phyloP scores from a whole-genome alignment of 2,888 invertebrate species.

The Biston stratarius region DNA sequence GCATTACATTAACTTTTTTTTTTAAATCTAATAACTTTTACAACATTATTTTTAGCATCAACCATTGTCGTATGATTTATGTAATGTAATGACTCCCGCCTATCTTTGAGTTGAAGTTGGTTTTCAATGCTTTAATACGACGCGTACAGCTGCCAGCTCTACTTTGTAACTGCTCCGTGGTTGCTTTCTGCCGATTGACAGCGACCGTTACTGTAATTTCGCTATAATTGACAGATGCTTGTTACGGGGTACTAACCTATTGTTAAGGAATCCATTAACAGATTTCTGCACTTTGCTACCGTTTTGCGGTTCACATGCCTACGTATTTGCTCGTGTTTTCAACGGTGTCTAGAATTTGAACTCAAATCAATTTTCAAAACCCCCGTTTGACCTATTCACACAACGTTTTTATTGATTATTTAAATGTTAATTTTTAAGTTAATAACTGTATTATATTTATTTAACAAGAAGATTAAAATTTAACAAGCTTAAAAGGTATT shows the following conservation, averaged over 20 bases:
- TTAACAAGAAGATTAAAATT: no score
- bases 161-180: background rate
- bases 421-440: no score
- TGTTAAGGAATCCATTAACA: slow-evolving; percentile 15
- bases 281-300: slow-evolving; percentile 2
- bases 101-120: no score
- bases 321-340: background rate
- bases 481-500: no score
- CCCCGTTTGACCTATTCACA: background rate
- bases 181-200: slow-evolving; percentile 27
- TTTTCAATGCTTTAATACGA: no score
- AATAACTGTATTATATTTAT: no score
- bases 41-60: no score
- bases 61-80: no score
- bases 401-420: no score
- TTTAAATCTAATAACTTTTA: no score
- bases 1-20: no score
- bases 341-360: background rate
- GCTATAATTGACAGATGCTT: slow-evolving; percentile 29
- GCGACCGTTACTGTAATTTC: slow-evolving; percentile 48
- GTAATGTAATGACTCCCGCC: no score
- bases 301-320: background rate
- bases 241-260: slow-evolving; percentile 17
- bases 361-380: background rate
- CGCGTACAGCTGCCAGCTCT: slow-evolving; percentile 12